A percentile compares a stretch with the other conserved stretches of the same genome.
phyloP scores from a whole-genome alignment of 92 coral and sea anemone genomes.

The Epizoanthus scotinus region DNA sequence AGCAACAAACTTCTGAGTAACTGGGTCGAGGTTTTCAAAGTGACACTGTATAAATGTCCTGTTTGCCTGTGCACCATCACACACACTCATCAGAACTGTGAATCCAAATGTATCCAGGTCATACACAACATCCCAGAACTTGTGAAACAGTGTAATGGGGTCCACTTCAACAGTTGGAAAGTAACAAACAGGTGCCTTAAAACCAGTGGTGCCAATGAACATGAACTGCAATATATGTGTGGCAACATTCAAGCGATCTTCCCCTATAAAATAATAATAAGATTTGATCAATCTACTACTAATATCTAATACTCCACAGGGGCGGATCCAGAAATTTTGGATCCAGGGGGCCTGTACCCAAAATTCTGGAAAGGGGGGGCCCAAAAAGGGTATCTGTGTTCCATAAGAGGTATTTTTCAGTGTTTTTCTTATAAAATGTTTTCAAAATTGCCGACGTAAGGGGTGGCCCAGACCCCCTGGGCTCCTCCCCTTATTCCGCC shows the following conservation, averaged over 20 bases:
- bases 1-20: conserved; percentile 33
- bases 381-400: too few species aligned
- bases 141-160: conserved; percentile 47
- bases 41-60: conserved; percentile 52
- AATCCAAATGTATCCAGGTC: conserved; percentile 51
- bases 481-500: too few species aligned
- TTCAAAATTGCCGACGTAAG: too few species aligned
- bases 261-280: too few species aligned
- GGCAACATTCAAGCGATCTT: conserved; percentile 45
- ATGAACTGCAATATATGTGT: conserved; percentile 54
- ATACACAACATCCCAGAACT: conserved; percentile 53
- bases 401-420: too few species aligned
- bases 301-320: too few species aligned
- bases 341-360: too few species aligned
- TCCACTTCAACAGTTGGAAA: conserved; percentile 58
- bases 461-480: too few species aligned
- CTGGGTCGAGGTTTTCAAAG: conserved; percentile 42
- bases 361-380: too few species aligned
- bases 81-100: conserved; percentile 45
- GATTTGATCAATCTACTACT: too few species aligned
- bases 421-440: too few species aligned
- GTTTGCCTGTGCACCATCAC: conserved; percentile 58
- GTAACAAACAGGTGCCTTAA: conserved; percentile 49
- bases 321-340: too few species aligned
- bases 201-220: conserved; percentile 63